Percentiles rank a stretch among this genome's conserved stretches.
phyloP scores from a whole-genome alignment of 2,888 invertebrate genomes.

The Poecilus cupreus region DNA sequence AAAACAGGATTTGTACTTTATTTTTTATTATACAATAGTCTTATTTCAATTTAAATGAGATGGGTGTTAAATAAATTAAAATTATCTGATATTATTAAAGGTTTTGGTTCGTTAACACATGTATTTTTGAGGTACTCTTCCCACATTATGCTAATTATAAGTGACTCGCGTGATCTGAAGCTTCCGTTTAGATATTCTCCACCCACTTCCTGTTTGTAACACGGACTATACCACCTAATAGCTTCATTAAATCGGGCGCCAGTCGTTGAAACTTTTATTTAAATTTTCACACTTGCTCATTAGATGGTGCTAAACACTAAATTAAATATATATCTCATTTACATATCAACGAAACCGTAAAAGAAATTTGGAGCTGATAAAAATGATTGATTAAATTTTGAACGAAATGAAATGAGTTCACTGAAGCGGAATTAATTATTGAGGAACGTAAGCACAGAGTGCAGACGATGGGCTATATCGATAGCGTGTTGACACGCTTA shows the following conservation, averaged over 20 bases:
- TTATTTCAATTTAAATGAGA: background rate
- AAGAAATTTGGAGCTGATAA: background rate
- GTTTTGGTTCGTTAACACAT: slow-evolving; percentile 29
- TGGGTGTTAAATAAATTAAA: background rate
- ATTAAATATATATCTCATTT: slow-evolving; percentile 30
- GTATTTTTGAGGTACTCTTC: slow-evolving; percentile 25
- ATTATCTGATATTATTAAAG: slow-evolving; percentile 7
- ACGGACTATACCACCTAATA: slow-evolving; percentile 1
- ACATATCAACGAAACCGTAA: background rate
- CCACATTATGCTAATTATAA: slow-evolving; percentile 42
- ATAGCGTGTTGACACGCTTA: slow-evolving; percentile 58
- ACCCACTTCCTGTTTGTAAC: slow-evolving; percentile 40
- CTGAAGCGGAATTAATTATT: background rate
- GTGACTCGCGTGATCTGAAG: background rate
- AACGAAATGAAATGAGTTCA: background rate
- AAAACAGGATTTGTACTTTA: slow-evolving; percentile 28
- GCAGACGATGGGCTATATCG: background rate
- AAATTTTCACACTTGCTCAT: slow-evolving; percentile 54
- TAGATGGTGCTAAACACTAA: slow-evolving; percentile 33
- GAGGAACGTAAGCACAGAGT: background rate
- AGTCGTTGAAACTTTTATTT: slow-evolving; percentile 37
- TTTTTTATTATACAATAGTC: slow-evolving; percentile 4
- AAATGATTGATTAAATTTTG: background rate
- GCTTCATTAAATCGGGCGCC: slow-evolving; percentile 33
- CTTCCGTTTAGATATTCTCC: slow-evolving; percentile 41